Evolutionary conservation across 1,140 invertebrate genomes (phyloP).

Genomic region (Drosophila bocqueti): DNA sequence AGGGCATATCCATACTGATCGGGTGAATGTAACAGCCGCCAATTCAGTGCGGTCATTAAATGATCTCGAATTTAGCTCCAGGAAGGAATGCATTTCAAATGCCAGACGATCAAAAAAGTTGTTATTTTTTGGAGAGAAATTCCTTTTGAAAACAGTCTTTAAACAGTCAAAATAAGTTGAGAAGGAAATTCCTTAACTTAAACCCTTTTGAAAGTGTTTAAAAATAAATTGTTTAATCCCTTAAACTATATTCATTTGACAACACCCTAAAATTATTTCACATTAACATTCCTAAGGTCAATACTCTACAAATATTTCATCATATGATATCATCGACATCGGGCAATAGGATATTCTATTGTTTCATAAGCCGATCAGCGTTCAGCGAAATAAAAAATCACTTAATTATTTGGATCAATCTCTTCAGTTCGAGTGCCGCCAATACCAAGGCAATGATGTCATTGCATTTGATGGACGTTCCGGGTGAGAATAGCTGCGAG

Average conservation of each 20-base stretch:
- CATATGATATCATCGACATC: slow-evolving; percentile 35
- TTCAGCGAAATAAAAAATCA: slow-evolving; percentile 35
- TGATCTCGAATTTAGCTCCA: slow-evolving; percentile 27
- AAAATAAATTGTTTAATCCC: too few species aligned
- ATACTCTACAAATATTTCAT: slow-evolving; percentile 12
- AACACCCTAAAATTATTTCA: not conserved
- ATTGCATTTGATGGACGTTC: slow-evolving; percentile 50
- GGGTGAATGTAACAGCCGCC: slow-evolving; percentile 61
- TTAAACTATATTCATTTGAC: not conserved
- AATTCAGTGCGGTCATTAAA: slow-evolving; percentile 42
- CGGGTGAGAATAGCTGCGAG: slow-evolving; percentile 20
- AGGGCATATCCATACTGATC: slow-evolving; percentile 58
- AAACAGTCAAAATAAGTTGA: not conserved
- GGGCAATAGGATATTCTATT: slow-evolving; percentile 40
- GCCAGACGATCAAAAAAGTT: not conserved
- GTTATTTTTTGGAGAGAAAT: not conserved
- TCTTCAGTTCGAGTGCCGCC: slow-evolving; percentile 43
- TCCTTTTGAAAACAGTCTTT: not conserved
- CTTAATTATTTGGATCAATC: slow-evolving; percentile 55
- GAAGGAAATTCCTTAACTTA: not conserved
- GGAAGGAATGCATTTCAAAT: slow-evolving; percentile 43
- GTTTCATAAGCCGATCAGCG: slow-evolving; percentile 46
- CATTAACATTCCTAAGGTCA: slow-evolving; percentile 14
- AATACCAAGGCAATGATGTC: slow-evolving; percentile 45
- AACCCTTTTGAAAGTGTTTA: not conserved